A percentile compares a stretch with the other conserved stretches of the same genome.
Conservation (phyloP, 2,113 vertebrate genomes). For the Procavia capensis region DNA sequence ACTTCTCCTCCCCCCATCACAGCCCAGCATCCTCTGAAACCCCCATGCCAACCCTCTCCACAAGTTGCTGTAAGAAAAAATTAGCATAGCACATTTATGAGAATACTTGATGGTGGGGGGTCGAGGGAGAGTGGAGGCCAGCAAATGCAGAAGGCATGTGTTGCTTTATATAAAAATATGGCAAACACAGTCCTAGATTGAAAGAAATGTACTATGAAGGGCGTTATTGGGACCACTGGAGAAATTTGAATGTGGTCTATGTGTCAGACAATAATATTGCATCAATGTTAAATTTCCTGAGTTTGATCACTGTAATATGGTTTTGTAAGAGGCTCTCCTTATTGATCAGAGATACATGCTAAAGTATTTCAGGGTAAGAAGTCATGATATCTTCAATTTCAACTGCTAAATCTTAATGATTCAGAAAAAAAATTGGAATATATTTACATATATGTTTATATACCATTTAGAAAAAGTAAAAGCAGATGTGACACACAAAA, state of each 20-base stretch:
- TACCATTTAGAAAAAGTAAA: slow-evolving; percentile 13
- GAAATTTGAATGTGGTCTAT: slow-evolving; percentile 29
- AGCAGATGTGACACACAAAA: slow-evolving; percentile 8
- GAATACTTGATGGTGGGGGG: no score
- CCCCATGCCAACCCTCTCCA: no score
- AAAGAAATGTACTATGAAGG: slow-evolving; percentile 37
- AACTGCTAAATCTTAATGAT: neutral
- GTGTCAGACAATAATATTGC: neutral
- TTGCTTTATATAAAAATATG: no score
- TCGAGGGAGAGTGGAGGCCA: no score
- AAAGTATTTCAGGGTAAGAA: slow-evolving; percentile 5
- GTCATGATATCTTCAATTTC: slow-evolving; percentile 29
- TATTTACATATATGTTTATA: slow-evolving; percentile 4
- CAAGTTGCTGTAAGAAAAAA: no score
- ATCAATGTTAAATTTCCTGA: slow-evolving; percentile 17
- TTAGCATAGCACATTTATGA: no score
- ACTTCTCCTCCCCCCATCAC: no score
- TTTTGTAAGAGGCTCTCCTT: slow-evolving; percentile 23
- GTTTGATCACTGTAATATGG: slow-evolving; percentile 12
- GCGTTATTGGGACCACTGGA: neutral
- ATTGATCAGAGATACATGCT: slow-evolving; percentile 7
- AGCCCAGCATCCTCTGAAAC: no score
- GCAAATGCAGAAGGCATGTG: no score
- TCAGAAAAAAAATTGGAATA: slow-evolving; percentile 37
- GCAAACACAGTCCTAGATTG: slow-evolving; percentile 1